Evolutionary conservation across 2,888 invertebrate genomes (phyloP), one percentile per base, ranked within the genome.

Genomic region (Ophion ellenae): DNA sequence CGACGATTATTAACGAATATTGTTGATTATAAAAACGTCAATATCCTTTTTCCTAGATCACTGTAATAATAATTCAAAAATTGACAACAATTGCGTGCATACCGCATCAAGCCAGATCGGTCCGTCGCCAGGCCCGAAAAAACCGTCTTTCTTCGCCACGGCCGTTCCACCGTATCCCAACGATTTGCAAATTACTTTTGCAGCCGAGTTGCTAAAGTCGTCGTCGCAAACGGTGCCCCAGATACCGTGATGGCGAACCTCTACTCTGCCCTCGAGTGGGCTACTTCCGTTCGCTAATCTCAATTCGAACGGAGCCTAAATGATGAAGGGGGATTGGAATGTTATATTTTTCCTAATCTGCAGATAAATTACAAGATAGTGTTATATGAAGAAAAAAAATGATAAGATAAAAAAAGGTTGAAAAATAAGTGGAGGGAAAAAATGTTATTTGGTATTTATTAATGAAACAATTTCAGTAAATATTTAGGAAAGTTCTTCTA

Each of bases 151-250:
- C 87, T 94, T 94, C 0, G 94, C 94, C 17, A 94, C 92, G 17
- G 95, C 95, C 28, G 90, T 89, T 5, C 96, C 96, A 69, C 94
- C 94, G 87, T 94, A 95, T 6, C 96, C 96, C 79, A 96, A 90
- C 2, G 95, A 94, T 82, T 94, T 95, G 89, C 96, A 97, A 28
- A 96, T 95, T 0, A 96, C 96, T 88, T 95, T 95, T 0, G 97
- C 97, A 36, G 96, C 96, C 67, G 95, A 94, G 24, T 95, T 94
- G 71, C 96, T 95, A 91, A 97, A 97, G 89, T 96, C 96, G 90
- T 97, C 97, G 90, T 97, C 97, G 92, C 97, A 98, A 17, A 98
- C 95, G 0, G 97, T 97, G 14, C 97, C 97, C 96, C 97, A 97
- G 24, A 96, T 95, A 2, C 96, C 96, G 86, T 95, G 95, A 88